Percentiles rank a stretch among this genome's conserved stretches.
These are phyloP conservation scores for Oostethus manadensis DNA, from an alignment of 2,113 vertebrate species.

Conservation along the genomic window DNA sequence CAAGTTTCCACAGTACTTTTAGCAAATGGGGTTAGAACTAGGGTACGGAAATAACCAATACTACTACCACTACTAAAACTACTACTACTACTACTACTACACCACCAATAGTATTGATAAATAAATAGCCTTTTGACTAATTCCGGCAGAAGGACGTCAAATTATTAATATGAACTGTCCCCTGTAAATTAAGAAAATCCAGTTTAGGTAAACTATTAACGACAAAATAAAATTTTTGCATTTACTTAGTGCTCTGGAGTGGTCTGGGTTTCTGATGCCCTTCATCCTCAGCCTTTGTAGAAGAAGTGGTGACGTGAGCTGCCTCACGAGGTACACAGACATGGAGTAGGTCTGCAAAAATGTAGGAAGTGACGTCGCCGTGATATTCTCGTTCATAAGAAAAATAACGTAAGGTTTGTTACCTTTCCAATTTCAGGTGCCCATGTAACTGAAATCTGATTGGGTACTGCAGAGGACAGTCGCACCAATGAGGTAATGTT, in stretches of 20 bases:
- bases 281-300: constrained; percentile 95
- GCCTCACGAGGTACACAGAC: constrained; percentile 94
- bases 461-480: constrained; percentile 91
- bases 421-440: constrained; percentile 97
- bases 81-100: too few relatives aligned
- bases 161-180: not conserved
- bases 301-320: constrained; percentile 90
- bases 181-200: too few relatives aligned
- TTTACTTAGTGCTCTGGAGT: constrained; percentile 94
- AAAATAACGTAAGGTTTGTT: constrained; percentile 23
- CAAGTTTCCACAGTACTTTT: too few relatives aligned
- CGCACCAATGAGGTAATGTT: constrained; percentile 95
- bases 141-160: too few relatives aligned
- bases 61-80: too few relatives aligned
- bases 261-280: constrained; percentile 95
- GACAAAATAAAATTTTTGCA: too few relatives aligned
- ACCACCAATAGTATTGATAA: too few relatives aligned
- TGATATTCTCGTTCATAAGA: not conserved
- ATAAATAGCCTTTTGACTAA: too few relatives aligned
- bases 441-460: constrained; percentile 96
- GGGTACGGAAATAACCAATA: too few relatives aligned
- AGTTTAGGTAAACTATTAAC: too few relatives aligned
- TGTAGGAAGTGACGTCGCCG: not conserved
- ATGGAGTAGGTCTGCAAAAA: constrained; percentile 88
- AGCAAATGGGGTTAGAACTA: too few relatives aligned